Evolutionary conservation across 2,888 invertebrate species (phyloP), one percentile per base, ranked within the genome.

Genomic region (Heterodera filipjevi): DNA sequence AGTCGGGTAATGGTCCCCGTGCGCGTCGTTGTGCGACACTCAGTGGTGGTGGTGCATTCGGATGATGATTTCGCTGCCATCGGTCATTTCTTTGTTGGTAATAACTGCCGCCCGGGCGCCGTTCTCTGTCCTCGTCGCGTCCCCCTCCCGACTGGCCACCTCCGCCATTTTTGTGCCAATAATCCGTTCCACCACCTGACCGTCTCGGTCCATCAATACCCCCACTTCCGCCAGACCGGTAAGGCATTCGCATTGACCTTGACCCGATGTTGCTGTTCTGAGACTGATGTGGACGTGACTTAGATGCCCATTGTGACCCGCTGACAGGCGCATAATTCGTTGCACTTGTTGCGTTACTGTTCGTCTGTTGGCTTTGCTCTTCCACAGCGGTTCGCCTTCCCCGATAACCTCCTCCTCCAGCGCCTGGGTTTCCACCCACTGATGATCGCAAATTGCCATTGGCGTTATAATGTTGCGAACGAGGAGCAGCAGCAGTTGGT

Each of bases 1-100:
- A 88, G 44, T 87, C 85, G 30, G 88, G 88, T 35, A 88, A 82
- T 12, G 88, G 88, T 12, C 88, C 88, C 22, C 88, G 82, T 32
- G 86, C 86, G 71, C 85, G 82, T 35, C 86, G 79, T 76, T 87
- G 85, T 39, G 84, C 84, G 12, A 86, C 79, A 30, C 84, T 86
- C 71, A 87, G 78, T 68, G 86, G 85, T 30, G 87, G 86, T 32
- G 87, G 86, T 33, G 86, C 86, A n/a, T 80, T 74, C 6, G 81
- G 79, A 32, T 79, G 66, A 44, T 71, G 66, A 27, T 68, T 68
- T 14, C 81, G 77, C n/a, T 82, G 81, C 79, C 79, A 82, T 14
- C 82, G 77, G 49, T 82, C 59, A 59, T 59, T 59, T 10, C 59
- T 19, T 6, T 59, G 59, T 10, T 59, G 59, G 27, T 27, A 59